Conservation (phyloP, 2,113 vertebrate species). For the Lichenostomus cassidix region DNA sequence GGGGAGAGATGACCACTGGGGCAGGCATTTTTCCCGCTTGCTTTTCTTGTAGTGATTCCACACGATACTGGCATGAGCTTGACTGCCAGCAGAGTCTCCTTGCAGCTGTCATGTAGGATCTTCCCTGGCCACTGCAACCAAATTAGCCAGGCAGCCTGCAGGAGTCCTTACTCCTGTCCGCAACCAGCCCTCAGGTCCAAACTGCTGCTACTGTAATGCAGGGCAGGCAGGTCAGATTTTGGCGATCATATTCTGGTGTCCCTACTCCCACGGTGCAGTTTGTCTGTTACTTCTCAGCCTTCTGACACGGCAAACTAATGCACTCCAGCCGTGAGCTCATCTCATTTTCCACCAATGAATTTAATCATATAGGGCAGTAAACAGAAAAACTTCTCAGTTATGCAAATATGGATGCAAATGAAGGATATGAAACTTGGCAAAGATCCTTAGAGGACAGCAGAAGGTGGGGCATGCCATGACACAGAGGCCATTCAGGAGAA, state of each 20-base stretch:
- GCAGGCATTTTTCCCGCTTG: neutral
- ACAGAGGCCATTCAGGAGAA: neutral
- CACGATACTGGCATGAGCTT: neutral
- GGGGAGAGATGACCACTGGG: neutral
- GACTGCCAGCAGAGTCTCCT: neutral
- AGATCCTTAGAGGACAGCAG: neutral
- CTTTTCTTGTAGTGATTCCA: neutral
- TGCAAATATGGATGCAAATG: neutral
- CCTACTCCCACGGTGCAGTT: accelerated
- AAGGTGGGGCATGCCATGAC: neutral
- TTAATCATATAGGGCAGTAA: neutral
- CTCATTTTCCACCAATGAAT: neutral
- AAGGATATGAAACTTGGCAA: neutral
- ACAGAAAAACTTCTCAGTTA: neutral
- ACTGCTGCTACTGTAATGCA: neutral
- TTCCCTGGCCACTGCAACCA: neutral
- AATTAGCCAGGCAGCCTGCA: neutral
- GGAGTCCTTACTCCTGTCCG: neutral
- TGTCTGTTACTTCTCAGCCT: neutral
- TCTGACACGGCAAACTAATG: neutral
- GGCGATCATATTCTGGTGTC: neutral
- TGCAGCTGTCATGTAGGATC: neutral
- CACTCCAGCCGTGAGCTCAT: neutral
- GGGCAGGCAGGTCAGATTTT: neutral
- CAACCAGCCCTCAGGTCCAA: neutral